Percentiles rank a stretch among this genome's conserved stretches.
These are phyloP conservation scores for Rhabdophis nuchalis DNA, from an alignment of 2,797 vertebrate genomes.

Conservation along the genomic window DNA sequence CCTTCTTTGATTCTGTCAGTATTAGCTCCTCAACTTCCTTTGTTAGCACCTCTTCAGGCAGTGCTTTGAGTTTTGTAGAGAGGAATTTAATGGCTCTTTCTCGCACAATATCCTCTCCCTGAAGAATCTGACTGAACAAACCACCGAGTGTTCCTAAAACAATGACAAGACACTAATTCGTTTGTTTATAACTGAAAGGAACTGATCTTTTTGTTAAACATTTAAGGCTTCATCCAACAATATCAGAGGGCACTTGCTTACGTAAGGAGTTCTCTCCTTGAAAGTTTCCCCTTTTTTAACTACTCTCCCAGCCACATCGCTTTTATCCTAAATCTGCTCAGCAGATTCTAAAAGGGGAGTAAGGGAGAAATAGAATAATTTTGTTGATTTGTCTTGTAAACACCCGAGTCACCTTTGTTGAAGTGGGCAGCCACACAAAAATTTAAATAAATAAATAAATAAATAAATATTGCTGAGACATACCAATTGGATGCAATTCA, in stretches of 20 bases:
- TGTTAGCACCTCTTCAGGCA: slow-evolving; percentile 90
- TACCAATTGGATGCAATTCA: neutral
- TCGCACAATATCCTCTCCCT: slow-evolving; percentile 94
- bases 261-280: neutral
- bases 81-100: slow-evolving; percentile 96
- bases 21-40: slow-evolving; percentile 96
- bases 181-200: neutral
- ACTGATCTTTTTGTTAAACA: neutral
- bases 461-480: neutral
- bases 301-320: neutral
- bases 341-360: neutral
- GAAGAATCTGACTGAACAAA: slow-evolving; percentile 95
- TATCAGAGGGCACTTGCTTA: neutral
- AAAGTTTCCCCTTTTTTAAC: neutral
- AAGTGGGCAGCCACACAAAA: neutral
- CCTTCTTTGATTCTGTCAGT: slow-evolving; percentile 92
- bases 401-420: neutral
- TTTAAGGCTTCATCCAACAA: neutral
- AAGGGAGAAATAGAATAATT: neutral
- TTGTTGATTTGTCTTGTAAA: neutral
- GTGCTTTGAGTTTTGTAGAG: slow-evolving; percentile 86
- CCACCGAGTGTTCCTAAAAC: slow-evolving; percentile 90
- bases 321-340: neutral
- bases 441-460: neutral
- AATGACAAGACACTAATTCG: neutral